A percentile compares a stretch with the other conserved stretches of the same genome.
phyloP scores from a whole-genome alignment of 2,113 vertebrate species.

The Phyllopteryx taeniolatus region DNA sequence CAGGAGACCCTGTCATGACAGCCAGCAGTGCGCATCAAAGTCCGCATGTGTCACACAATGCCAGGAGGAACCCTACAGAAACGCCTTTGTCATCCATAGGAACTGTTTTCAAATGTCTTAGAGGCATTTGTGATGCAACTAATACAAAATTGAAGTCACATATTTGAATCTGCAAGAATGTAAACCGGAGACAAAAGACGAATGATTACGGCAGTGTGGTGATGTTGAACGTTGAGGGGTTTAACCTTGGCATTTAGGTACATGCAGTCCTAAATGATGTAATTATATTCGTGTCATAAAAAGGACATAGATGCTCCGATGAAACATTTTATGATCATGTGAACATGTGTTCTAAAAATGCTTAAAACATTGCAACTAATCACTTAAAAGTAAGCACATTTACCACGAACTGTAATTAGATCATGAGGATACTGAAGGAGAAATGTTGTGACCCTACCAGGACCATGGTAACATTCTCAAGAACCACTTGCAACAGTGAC shows the following conservation, averaged over 20 bases:
- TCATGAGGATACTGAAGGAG: slow-evolving; percentile 63
- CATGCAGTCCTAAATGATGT: background rate
- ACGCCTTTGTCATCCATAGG: no score
- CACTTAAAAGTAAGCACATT: slow-evolving; percentile 27
- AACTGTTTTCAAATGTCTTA: no score
- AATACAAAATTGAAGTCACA: no score
- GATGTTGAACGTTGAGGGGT: slow-evolving; percentile 2
- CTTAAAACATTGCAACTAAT: background rate
- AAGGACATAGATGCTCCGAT: background rate
- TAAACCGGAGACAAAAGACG: background rate
- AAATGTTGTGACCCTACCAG: slow-evolving; percentile 61
- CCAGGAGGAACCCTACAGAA: no score
- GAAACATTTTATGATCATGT: background rate
- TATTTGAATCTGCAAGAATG: background rate
- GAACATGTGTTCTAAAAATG: slow-evolving; percentile 1
- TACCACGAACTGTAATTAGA: slow-evolving; percentile 62
- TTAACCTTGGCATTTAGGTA: background rate
- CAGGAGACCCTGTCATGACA: no score
- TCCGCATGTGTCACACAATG: no score
- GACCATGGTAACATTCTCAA: slow-evolving; percentile 55
- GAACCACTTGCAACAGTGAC: slow-evolving; percentile 50
- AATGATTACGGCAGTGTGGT: background rate
- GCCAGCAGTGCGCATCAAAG: no score
- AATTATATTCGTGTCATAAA: slow-evolving; percentile 6
- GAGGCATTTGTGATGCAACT: no score